A percentile compares a stretch with the other conserved stretches of the same genome.
These are phyloP conservation scores for Ellobium chinense DNA, from an alignment of 2,888 invertebrate species.

Conservation along the genomic window DNA sequence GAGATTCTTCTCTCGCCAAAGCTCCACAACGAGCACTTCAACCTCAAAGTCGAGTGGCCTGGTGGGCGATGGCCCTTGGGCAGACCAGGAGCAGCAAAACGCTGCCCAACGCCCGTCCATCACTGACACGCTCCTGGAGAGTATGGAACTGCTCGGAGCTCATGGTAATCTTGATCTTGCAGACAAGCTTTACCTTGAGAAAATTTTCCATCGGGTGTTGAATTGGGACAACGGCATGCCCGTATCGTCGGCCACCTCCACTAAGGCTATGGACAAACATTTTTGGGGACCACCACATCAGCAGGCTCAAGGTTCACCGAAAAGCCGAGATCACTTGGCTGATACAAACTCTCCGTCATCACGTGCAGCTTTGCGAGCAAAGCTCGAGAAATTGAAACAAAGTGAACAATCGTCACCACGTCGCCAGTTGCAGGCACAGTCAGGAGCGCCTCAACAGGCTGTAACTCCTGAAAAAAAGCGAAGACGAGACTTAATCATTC, in stretches of 20 bases:
- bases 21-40: slow-evolving; percentile 51
- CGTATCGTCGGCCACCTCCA: not conserved
- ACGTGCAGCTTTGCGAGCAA: not conserved
- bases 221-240: slow-evolving; percentile 47
- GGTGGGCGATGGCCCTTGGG: slow-evolving; percentile 1
- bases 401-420: not conserved
- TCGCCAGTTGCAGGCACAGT: not conserved
- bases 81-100: not conserved
- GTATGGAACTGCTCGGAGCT: slow-evolving; percentile 48
- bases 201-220: slow-evolving; percentile 49
- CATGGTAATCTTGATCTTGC: slow-evolving; percentile 44
- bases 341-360: slow-evolving; percentile 7
- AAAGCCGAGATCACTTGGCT: not conserved
- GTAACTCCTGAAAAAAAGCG: slow-evolving; percentile 18
- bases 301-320: not conserved
- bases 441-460: not conserved
- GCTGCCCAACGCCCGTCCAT: not conserved
- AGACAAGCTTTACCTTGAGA: slow-evolving; percentile 48
- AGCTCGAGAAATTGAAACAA: slow-evolving; percentile 5
- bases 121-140: slow-evolving; percentile 37
- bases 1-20: slow-evolving; percentile 46
- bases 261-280: not conserved
- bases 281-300: not conserved
- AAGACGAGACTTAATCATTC: slow-evolving; percentile 61
- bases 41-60: slow-evolving; percentile 50